Base-by-base conservation (phyloP, 2,797 vertebrate genomes). In the Myotis vivesi region DNA sequence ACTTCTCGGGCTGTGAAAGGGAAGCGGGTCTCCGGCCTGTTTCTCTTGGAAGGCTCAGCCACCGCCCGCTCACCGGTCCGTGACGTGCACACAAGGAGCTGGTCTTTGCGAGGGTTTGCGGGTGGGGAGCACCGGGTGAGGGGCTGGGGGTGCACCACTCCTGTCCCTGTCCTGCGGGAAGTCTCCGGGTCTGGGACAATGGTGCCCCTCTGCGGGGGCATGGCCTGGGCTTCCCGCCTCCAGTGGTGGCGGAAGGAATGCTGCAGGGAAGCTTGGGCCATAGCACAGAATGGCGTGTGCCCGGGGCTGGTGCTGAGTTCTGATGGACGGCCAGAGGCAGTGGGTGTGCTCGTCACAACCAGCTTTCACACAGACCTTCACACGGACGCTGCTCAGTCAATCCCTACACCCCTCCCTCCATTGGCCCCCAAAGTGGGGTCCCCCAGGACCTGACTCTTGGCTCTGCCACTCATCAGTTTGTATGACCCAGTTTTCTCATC, bases 41-140 rank as follows among this genome's bases (percentile, higher is more conserved):
- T 96, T 93, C 90, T 91, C 93, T 92, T 80, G 91, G 95, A 96
- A 93, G 66, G n/a, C 46, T 55, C 22, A 2, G 55, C 53, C 69
- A 5, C 51, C 28, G 71, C 17, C 53, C 10, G 66, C 68, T 89
- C 94, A 81, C 87, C 66, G 71, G 69, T 30, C 96, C 93, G 12
- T 72, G 95, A 81, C 25, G 0, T 16, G 22, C 33, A 87, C 85
- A 51, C 51, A 84, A 75, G 77, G 80, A 95, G 53, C 44, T 59
- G 73, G 30, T 13, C 68, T 93, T 85, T 62, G 62, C 0, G 10
- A 80, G 86, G 79, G 23, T 75, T 94, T 82, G 71, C 19, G 8
- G 81, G 59, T 44, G 30, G 88, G 55, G 28, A 10, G 83, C 36
- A 2, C 51, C 1, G 1, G 11, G 30, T 33, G 17, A 44, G 5